A percentile compares a stretch with the other conserved stretches of the same genome.
Evolutionary conservation across 2,113 vertebrate species (phyloP).

Genomic region (Ivindomyrus marchei): DNA sequence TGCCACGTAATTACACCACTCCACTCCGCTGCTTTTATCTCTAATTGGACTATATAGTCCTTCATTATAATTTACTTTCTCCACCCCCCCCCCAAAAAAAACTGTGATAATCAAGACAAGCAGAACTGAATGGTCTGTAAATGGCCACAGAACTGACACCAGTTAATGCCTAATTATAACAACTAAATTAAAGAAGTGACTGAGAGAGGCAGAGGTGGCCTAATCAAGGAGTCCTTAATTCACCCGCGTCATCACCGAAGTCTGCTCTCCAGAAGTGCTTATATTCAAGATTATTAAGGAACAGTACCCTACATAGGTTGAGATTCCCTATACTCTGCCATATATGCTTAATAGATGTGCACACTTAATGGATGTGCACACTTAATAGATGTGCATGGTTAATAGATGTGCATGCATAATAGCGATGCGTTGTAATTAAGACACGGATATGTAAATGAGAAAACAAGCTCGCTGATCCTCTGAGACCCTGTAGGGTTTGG

Average conservation of each 20-base stretch:
- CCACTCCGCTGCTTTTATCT: constrained; percentile 98
- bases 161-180: constrained; percentile 99
- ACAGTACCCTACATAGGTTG: not conserved
- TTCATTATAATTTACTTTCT: constrained; percentile 99
- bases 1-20: constrained; percentile 98
- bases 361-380: no score
- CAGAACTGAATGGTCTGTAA: constrained; percentile 98
- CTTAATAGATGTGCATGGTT: not conserved
- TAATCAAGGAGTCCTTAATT: constrained; percentile 87
- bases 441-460: not conserved
- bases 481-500: not conserved
- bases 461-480: not conserved
- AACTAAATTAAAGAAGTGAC: constrained; percentile 98
- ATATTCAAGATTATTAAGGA: constrained; percentile 14
- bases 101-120: constrained; percentile 99
- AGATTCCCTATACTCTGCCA: not conserved
- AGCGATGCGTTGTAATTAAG: not conserved
- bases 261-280: constrained; percentile 72
- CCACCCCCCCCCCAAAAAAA: constrained; percentile 71
- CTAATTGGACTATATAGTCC: constrained; percentile 99
- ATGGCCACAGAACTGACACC: constrained; percentile 95
- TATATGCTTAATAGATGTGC: not conserved
- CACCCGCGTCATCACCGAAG: constrained; percentile 78
- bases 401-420: not conserved
- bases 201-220: constrained; percentile 71